phyloP scores from a whole-genome alignment of 2,797 vertebrate genomes.

The Adelosebastes latens region DNA sequence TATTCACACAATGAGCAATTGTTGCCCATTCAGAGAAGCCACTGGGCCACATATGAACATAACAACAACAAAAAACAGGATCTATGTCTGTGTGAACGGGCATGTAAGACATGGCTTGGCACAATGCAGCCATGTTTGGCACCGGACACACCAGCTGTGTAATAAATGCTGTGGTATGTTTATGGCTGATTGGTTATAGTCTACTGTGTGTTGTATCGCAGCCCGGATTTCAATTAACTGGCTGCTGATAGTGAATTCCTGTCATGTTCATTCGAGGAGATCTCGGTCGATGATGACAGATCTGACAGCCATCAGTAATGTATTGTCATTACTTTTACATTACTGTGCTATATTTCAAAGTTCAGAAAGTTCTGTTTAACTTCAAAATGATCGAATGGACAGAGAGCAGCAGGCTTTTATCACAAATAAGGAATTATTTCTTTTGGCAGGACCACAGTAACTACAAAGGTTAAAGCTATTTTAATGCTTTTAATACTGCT shows the following conservation, averaged over 20 bases:
- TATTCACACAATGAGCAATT: conserved; percentile 75
- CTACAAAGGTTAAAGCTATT: not conserved
- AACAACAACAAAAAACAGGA: conserved; percentile 59
- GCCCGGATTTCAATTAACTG: conserved; percentile 37
- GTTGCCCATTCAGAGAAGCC: conserved; percentile 59
- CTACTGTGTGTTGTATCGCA: conserved; percentile 28
- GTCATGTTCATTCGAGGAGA: conserved; percentile 2
- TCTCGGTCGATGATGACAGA: conserved; percentile 13
- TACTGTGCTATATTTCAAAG: not conserved
- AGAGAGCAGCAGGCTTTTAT: not conserved
- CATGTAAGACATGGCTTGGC: conserved; percentile 39
- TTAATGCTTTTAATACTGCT: not conserved
- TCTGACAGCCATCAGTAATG: not conserved
- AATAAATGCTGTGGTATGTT: conserved; percentile 49
- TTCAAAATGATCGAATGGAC: not conserved
- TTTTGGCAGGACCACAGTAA: not conserved
- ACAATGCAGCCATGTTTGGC: conserved; percentile 22
- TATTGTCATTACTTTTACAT: not conserved
- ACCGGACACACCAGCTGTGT: conserved; percentile 14
- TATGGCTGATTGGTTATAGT: conserved; percentile 30
- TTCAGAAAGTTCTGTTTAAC: not conserved
- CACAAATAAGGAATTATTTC: not conserved
- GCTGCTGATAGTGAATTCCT: conserved; percentile 39
- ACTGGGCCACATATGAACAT: conserved; percentile 54
- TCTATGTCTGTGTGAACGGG: conserved; percentile 48